Conservation (phyloP, 2,113 vertebrate genomes). For the Pelecanus crispus region DNA sequence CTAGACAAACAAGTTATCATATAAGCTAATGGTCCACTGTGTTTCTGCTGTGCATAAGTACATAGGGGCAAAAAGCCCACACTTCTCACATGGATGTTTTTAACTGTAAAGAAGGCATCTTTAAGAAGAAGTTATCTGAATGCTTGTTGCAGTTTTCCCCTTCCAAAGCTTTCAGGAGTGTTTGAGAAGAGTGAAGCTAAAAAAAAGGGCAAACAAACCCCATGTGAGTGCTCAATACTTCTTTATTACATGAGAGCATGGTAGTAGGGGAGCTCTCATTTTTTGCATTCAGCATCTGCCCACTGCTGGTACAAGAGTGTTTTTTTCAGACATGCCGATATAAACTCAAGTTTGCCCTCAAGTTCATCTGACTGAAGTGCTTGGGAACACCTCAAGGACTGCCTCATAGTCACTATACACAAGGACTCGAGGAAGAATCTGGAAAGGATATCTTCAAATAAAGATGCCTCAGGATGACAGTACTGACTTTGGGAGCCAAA, state of each 20-base stretch:
- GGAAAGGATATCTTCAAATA: background rate
- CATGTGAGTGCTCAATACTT: background rate
- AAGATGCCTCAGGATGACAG: background rate
- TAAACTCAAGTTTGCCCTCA: background rate
- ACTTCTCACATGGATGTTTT: background rate
- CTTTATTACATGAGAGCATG: background rate
- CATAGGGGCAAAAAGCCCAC: rapidly evolving
- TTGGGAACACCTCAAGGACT: background rate
- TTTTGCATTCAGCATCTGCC: background rate
- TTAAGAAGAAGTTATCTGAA: background rate
- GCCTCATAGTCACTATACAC: background rate
- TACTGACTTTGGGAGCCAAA: background rate
- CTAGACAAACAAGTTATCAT: background rate
- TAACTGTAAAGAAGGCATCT: background rate
- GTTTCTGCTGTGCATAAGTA: background rate
- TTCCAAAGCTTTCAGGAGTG: background rate
- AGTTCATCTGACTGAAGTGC: background rate
- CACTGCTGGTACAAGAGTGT: background rate
- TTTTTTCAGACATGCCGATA: background rate
- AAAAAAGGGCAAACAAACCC: background rate
- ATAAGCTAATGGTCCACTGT: background rate
- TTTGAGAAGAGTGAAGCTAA: background rate
- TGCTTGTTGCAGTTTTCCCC: background rate
- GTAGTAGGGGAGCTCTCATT: background rate
- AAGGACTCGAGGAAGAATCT: background rate